Conservation (phyloP, 2,797 vertebrate genomes). For the Australoheros facetus region DNA sequence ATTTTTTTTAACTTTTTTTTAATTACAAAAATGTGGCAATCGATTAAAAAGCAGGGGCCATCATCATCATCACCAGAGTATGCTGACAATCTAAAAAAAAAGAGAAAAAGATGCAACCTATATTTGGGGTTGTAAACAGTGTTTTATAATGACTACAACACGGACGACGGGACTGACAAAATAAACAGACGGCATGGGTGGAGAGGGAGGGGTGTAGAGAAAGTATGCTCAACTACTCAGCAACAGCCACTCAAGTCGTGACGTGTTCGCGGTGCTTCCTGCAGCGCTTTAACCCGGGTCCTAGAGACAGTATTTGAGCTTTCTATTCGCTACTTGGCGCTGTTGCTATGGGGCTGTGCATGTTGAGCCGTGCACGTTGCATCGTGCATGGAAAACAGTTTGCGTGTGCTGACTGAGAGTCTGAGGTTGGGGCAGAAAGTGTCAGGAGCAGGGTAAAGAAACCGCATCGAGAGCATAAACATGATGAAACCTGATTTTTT, state of each 20-base stretch:
- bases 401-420: slow-evolving; percentile 72
- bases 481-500: slow-evolving; percentile 49
- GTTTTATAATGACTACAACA: slow-evolving; percentile 72
- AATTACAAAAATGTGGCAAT: not conserved
- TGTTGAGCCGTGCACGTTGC: slow-evolving; percentile 71
- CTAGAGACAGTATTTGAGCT: slow-evolving; percentile 85
- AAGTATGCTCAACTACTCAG: slow-evolving; percentile 85
- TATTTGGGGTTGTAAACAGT: slow-evolving; percentile 66
- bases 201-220: slow-evolving; percentile 51
- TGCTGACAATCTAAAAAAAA: not conserved
- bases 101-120: slow-evolving; percentile 21
- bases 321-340: slow-evolving; percentile 87
- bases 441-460: slow-evolving; percentile 54
- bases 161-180: slow-evolving; percentile 74
- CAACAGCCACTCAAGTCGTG: slow-evolving; percentile 86
- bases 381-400: slow-evolving; percentile 64
- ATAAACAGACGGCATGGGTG: slow-evolving; percentile 71
- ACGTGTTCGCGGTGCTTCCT: slow-evolving; percentile 82
- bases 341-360: slow-evolving; percentile 87
- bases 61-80: not conserved
- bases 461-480: slow-evolving; percentile 29
- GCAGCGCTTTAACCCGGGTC: slow-evolving; percentile 84
- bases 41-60: slow-evolving; percentile 1
- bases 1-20: not conserved
- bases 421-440: slow-evolving; percentile 71